Percentiles rank a stretch among this genome's conserved stretches.
Evolutionary conservation across 2,113 vertebrate genomes (phyloP).

Genomic region (Narcine bancroftii): DNA sequence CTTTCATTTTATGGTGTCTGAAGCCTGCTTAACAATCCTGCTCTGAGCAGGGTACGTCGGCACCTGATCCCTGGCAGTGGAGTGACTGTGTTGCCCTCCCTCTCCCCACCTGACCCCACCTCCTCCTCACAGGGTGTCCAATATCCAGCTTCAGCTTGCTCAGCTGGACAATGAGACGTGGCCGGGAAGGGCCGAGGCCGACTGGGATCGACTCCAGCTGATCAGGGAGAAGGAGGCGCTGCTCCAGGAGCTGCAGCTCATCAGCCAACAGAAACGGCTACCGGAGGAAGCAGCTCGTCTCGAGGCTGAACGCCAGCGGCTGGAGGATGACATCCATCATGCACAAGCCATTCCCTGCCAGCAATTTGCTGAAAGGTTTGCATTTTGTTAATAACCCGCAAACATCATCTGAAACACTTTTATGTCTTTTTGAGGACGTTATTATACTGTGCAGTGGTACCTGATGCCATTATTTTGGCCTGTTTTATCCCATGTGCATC

Average conservation of each 20-base stretch:
- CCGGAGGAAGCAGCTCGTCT: slow-evolving; percentile 68
- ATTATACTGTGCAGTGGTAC: neutral
- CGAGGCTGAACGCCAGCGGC: slow-evolving; percentile 71
- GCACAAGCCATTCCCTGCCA: slow-evolving; percentile 73
- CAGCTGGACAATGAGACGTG: slow-evolving; percentile 84
- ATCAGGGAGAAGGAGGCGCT: slow-evolving; percentile 92
- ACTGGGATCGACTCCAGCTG: slow-evolving; percentile 84
- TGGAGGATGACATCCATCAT: slow-evolving; percentile 85
- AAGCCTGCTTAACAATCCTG: neutral
- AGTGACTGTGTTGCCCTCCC: neutral
- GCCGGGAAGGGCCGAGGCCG: slow-evolving; percentile 83
- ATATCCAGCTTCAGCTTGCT: slow-evolving; percentile 87
- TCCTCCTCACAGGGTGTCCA: slow-evolving; percentile 66
- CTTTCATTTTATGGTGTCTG: neutral
- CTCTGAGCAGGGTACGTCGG: too few species aligned
- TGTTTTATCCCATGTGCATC: neutral
- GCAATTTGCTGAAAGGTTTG: slow-evolving; percentile 85
- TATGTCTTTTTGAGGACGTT: neutral
- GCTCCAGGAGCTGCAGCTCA: slow-evolving; percentile 81
- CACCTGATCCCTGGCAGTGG: too few species aligned
- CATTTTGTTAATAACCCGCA: neutral
- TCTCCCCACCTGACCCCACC: neutral
- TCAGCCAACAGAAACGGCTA: slow-evolving; percentile 73
- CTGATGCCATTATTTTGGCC: neutral
- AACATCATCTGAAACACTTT: neutral